phyloP scores from a whole-genome alignment of 2,113 vertebrate genomes.

The Girardinichthys multiradiatus region DNA sequence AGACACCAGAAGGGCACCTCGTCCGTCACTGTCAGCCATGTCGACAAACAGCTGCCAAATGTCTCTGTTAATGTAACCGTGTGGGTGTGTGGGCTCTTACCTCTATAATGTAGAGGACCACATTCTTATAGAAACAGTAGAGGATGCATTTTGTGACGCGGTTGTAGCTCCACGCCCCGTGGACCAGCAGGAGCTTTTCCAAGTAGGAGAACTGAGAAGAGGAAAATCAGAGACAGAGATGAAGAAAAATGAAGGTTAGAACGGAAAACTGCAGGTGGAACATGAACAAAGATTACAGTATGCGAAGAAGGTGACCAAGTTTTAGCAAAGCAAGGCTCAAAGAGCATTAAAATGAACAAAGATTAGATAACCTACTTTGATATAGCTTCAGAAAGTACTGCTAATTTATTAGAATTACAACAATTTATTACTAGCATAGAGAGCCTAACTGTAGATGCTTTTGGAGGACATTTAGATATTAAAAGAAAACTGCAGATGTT shows the following conservation, averaged over 20 bases:
- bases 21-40: constrained; percentile 79
- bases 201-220: constrained; percentile 91
- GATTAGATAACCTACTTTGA: neutral
- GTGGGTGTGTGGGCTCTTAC: constrained; percentile 74
- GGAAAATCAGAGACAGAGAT: neutral
- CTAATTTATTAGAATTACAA: neutral
- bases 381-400: neutral
- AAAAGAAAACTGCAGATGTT: too few species aligned
- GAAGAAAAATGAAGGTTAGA: neutral
- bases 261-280: neutral
- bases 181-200: constrained; percentile 95
- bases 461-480: too few species aligned
- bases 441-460: too few species aligned
- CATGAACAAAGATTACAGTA: too few species aligned
- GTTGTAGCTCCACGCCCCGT: constrained; percentile 98
- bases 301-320: neutral
- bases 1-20: constrained; percentile 79
- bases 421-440: too few species aligned
- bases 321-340: neutral
- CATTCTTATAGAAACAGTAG: constrained; percentile 99
- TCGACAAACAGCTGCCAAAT: constrained; percentile 81
- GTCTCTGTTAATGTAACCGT: constrained; percentile 75
- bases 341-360: too few species aligned
- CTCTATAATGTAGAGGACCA: constrained; percentile 99
- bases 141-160: constrained; percentile 98